Evolutionary conservation across 2,888 invertebrate genomes (phyloP), one percentile per base, ranked within the genome.

Genomic region (Ganaspis brasiliensis): DNA sequence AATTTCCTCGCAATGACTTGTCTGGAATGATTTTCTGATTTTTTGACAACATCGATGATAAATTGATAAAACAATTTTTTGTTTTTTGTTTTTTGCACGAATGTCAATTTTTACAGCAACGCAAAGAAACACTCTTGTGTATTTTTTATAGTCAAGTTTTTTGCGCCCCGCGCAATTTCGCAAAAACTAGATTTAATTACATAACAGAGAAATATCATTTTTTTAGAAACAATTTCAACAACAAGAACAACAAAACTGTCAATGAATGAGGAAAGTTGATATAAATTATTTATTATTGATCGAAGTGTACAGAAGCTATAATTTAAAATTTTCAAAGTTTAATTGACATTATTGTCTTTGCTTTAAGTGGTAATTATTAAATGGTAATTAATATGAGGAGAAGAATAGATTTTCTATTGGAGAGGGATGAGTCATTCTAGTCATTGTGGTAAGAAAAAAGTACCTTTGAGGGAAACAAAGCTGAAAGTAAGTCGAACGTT

Each of bases 81-180:
- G 12, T 49, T 45, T 10, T 37, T 74, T 75, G 73, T 76, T 77
- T 72, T 79, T 78, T 52, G 72, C 75, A 80, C 56, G 61, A 56
- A 78, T 81, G 81, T 80, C 79, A 83, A 82, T 81, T 83, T 79
- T 78, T 78, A 77, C 75, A 76, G 78, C 78, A 79, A 82, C 78
- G 77, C 73, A 79, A 52, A 63, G 49, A 75, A 49, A 75, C 72
- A 79, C 61, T 78, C 78, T 81, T 79, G 40, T 37, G 56, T 70
- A 77, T 79, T 67, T 76, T 77, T 75, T 79, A 77, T 72, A 72
- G 72, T 71, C 52, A 52, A 52, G 16, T 52, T 16, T 19, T 19
- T n/a, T n/a, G n/a, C n/a, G n/a, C n/a, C n/a, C n/a, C n/a, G n/a
- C 9, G 63, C 57, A 74, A 74, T 72, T 70, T 77, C 72, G 21